Conservation (phyloP, 1,140 invertebrate species). For the Hirudo medicinalis region DNA sequence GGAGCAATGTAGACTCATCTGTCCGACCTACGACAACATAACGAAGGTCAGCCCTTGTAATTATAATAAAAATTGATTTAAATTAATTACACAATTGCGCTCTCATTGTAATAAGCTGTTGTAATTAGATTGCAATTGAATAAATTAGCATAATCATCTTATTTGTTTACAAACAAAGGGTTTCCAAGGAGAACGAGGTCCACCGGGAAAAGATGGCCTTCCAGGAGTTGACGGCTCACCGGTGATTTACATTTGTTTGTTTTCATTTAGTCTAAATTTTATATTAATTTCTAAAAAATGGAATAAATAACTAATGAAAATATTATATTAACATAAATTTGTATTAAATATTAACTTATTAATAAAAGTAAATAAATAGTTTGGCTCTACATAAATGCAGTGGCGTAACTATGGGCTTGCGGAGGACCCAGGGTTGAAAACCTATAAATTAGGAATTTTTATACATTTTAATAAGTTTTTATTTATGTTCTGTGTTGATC, state of each 20-base stretch:
- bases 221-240: neutral
- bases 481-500: too few species aligned
- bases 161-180: neutral
- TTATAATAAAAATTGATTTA: neutral
- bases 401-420: too few species aligned
- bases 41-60: neutral
- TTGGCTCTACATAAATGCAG: too few species aligned
- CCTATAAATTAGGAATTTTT: too few species aligned
- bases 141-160: neutral
- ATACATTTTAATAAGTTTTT: too few species aligned
- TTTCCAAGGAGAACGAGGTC: neutral
- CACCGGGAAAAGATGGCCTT: neutral
- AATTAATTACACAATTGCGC: neutral
- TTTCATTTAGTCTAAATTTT: slow-evolving; percentile 4
- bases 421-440: too few species aligned
- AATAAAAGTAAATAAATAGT: too few species aligned
- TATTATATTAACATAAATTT: neutral
- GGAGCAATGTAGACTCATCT: neutral
- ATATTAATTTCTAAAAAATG: neutral
- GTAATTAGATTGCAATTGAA: neutral
- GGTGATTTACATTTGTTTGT: neutral
- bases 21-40: slow-evolving; percentile 3
- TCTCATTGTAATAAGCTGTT: neutral
- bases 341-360: neutral
- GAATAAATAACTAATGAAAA: neutral